A percentile compares a stretch with the other conserved stretches of the same genome.
Evolutionary conservation across 2,797 vertebrate genomes (phyloP).

Genomic region (Darevskia mixta): DNA sequence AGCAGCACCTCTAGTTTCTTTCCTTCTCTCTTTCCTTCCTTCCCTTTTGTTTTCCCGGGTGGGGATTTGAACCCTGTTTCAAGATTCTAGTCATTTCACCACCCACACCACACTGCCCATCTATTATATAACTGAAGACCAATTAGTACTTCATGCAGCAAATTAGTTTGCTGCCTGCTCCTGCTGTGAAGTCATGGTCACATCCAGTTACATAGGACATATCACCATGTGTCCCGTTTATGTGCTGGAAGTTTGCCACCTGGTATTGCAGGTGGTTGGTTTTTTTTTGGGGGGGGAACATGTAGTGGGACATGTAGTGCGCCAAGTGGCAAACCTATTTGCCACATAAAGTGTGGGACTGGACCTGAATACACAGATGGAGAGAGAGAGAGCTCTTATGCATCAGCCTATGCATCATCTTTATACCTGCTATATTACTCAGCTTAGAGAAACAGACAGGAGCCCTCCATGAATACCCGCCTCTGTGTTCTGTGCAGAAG

Average conservation of each 20-base stretch:
- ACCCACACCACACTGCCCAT: neutral
- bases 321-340: neutral
- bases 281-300: neutral
- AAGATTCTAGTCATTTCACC: no score
- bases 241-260: neutral
- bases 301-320: neutral
- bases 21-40: no score
- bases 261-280: neutral
- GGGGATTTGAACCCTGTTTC: no score
- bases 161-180: neutral
- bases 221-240: neutral
- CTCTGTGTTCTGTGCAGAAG: conserved; percentile 63
- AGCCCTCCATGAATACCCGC: conserved; percentile 62
- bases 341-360: conserved; percentile 30
- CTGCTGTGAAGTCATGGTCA: neutral
- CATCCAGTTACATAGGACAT: neutral
- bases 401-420: conserved; percentile 49
- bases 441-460: conserved; percentile 40
- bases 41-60: no score
- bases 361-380: conserved; percentile 34
- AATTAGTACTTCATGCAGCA: neutral
- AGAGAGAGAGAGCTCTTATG: conserved; percentile 53
- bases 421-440: conserved; percentile 35
- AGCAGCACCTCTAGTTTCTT: no score
- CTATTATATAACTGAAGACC: neutral